Percentiles rank a stretch among this genome's conserved stretches.
phyloP scores from a whole-genome alignment of 2,113 vertebrate genomes.

The Spea multiplicata region DNA sequence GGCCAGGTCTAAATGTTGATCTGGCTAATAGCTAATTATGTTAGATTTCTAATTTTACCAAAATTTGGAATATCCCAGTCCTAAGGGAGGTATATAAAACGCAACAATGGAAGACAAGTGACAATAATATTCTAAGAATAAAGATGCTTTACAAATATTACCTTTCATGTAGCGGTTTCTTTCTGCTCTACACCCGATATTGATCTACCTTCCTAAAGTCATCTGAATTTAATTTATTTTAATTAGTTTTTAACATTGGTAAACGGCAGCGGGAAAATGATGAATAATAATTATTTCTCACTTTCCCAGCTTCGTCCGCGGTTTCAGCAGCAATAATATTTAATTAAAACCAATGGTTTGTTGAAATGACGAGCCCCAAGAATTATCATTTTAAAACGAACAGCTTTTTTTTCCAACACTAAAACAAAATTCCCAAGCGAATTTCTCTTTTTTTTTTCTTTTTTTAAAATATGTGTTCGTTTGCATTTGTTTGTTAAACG shows the following conservation, averaged over 20 bases:
- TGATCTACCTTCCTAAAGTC: conserved; percentile 40
- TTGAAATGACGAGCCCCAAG: conserved; percentile 24
- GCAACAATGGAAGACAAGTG: not conserved
- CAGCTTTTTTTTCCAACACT: conserved; percentile 38
- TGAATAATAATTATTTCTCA: conserved; percentile 44
- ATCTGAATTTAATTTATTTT: conserved; percentile 45
- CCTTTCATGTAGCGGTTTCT: conserved; percentile 22
- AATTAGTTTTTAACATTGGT: conserved; percentile 41
- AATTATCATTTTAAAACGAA: conserved; percentile 45
- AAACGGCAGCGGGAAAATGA: conserved; percentile 38
- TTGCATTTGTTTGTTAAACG: conserved; percentile 38
- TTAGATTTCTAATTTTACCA: too few relatives aligned
- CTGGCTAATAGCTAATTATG: too few relatives aligned
- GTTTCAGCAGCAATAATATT: conserved; percentile 44
- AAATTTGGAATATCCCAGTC: too few relatives aligned
- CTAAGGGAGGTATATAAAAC: not conserved
- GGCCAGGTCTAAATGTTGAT: too few relatives aligned
- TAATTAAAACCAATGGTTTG: conserved; percentile 44
- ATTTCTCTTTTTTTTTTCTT: conserved; percentile 26
- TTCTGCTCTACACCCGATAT: conserved; percentile 22
- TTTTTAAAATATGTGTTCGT: conserved; percentile 45
- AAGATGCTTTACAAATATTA: conserved; percentile 41
- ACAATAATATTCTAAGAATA: conserved; percentile 4
- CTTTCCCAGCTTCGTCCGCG: conserved; percentile 13
- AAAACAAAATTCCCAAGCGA: conserved; percentile 32